These are phyloP conservation scores for Pogona vitticeps DNA, from an alignment of 2,113 vertebrate species.

Conservation along the genomic window DNA sequence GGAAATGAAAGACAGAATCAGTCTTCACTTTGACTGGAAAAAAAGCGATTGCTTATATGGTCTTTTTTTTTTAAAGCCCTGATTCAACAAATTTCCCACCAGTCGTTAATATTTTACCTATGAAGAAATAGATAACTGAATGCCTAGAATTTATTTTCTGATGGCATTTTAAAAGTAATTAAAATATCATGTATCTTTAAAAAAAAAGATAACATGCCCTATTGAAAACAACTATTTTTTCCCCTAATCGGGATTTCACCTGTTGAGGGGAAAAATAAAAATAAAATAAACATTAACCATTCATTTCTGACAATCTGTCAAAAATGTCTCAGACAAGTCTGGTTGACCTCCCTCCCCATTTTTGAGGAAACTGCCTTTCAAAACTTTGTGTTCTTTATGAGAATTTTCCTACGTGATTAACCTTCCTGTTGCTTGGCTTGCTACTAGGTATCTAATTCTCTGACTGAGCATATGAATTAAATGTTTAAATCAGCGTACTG, in stretches of 20 bases:
- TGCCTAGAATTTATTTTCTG: not conserved
- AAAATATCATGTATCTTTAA: not conserved
- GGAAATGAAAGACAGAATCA: not conserved
- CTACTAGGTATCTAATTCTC: constrained; percentile 21
- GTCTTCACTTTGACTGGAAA: not conserved
- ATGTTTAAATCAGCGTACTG: not conserved
- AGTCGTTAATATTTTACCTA: not conserved
- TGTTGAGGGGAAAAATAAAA: not conserved
- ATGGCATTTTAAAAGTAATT: not conserved
- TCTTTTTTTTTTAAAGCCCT: not conserved
- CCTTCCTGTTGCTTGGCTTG: not conserved
- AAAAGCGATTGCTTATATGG: not conserved
- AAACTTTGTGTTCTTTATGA: not conserved
- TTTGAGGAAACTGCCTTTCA: not conserved
- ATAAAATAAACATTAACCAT: not conserved
- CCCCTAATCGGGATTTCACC: not conserved
- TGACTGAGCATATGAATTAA: constrained; percentile 18
- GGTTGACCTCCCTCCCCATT: not conserved
- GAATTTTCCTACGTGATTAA: not conserved
- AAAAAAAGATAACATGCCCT: not conserved
- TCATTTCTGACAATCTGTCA: not conserved
- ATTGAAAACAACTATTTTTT: not conserved
- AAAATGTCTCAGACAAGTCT: not conserved
- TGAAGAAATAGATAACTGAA: not conserved
- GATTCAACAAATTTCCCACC: not conserved